A percentile compares a stretch with the other conserved stretches of the same genome.
phyloP scores from a whole-genome alignment of 2,113 vertebrate genomes.

The Plecotus auritus region DNA sequence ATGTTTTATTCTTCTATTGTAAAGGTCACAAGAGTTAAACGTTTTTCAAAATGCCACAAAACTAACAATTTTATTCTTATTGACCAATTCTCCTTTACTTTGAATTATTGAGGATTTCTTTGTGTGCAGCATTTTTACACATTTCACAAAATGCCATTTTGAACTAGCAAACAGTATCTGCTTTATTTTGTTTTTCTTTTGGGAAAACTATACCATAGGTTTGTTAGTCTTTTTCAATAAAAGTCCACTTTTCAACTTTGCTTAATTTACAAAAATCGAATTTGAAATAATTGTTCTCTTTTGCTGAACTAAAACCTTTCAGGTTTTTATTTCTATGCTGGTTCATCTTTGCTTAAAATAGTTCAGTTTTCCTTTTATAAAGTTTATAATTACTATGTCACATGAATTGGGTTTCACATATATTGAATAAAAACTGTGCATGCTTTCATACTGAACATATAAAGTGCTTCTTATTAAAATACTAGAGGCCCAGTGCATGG shows the following conservation, averaged over 20 bases:
- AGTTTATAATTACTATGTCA: background rate
- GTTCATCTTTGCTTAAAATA: background rate
- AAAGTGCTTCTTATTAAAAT: background rate
- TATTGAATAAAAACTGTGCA: background rate
- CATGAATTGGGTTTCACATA: background rate
- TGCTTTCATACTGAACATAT: background rate
- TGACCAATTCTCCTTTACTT: background rate
- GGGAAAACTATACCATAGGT: background rate
- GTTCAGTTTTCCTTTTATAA: background rate
- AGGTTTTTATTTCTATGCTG: background rate
- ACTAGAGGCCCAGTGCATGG: too few relatives aligned
- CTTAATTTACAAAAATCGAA: conserved; percentile 13
- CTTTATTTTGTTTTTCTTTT: conserved; percentile 56
- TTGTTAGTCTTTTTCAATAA: conserved; percentile 40
- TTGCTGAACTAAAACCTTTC: background rate
- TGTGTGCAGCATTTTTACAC: conserved; percentile 46
- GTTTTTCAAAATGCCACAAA: background rate
- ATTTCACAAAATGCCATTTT: conserved; percentile 43
- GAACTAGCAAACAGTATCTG: conserved; percentile 11
- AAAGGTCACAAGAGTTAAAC: background rate
- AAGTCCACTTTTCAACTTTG: conserved; percentile 5
- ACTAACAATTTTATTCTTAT: background rate
- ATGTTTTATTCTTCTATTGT: background rate
- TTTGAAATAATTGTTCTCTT: conserved; percentile 17
- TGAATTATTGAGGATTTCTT: background rate